phyloP scores from a whole-genome alignment of 2,113 vertebrate genomes.

The Barbus barbus region DNA sequence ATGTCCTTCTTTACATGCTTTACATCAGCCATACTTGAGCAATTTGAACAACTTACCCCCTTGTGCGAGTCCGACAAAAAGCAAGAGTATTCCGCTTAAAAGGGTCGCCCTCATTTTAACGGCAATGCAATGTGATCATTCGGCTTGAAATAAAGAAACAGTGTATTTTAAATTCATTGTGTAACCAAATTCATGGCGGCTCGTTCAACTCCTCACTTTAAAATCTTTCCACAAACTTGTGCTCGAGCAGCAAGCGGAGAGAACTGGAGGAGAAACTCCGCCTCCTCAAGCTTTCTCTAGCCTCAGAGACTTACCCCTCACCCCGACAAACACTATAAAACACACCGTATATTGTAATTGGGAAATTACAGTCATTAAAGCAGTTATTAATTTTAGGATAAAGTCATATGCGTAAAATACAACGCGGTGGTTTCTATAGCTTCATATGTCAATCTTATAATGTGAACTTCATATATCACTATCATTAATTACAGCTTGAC shows the following conservation, averaged over 20 bases:
- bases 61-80: conserved; percentile 40
- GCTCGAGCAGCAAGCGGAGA: neutral
- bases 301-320: neutral
- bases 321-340: neutral
- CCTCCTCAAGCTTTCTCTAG: neutral
- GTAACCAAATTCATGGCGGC: neutral
- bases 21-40: neutral
- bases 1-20: neutral
- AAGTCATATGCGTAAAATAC: neutral
- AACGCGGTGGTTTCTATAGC: neutral
- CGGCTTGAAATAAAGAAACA: neutral
- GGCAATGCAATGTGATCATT: neutral
- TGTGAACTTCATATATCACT: neutral
- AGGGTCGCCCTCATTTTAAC: conserved; percentile 40
- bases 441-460: neutral
- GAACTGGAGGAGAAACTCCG: conserved; percentile 23
- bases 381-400: neutral
- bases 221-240: conserved; percentile 30
- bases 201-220: neutral
- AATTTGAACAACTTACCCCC: conserved; percentile 47
- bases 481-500: neutral
- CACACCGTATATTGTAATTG: neutral
- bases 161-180: neutral
- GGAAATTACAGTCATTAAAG: neutral
- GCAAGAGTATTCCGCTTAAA: conserved; percentile 31